These are phyloP conservation scores for Cyrtorhinus lividipennis DNA, from an alignment of 1,140 invertebrate species.

Conservation along the genomic window DNA sequence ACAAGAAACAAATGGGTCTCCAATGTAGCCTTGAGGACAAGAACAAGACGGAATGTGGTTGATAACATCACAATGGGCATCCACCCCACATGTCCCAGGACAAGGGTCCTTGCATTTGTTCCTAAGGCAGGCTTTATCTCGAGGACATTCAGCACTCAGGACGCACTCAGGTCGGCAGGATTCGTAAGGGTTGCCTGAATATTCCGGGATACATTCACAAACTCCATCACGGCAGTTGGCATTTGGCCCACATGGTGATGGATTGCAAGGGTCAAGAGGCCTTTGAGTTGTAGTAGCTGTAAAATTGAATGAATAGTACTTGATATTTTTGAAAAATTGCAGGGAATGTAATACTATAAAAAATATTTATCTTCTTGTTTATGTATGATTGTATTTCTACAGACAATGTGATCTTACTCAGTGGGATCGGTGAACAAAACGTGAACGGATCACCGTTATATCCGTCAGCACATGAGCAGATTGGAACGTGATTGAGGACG, in stretches of 20 bases:
- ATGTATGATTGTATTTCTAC: too few species aligned
- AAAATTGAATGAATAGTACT: too few species aligned
- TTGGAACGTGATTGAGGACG: conserved; percentile 35
- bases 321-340: too few species aligned
- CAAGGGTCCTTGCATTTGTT: conserved; percentile 60
- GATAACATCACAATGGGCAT: conserved; percentile 50
- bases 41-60: conserved; percentile 56
- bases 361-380: too few species aligned
- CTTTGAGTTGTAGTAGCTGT: conserved; percentile 23
- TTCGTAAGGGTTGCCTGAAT: conserved; percentile 46
- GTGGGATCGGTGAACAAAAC: conserved; percentile 31
- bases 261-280: conserved; percentile 36
- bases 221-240: conserved; percentile 37
- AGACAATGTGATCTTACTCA: conserved; percentile 29
- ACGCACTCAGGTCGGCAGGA: conserved; percentile 56
- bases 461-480: conserved; percentile 33
- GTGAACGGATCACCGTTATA: conserved; percentile 40
- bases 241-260: conserved; percentile 55
- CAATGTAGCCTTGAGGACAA: conserved; percentile 46
- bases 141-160: conserved; percentile 47
- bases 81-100: conserved; percentile 52
- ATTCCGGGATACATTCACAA: conserved; percentile 50
- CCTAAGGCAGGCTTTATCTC: conserved; percentile 47
- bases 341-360: too few species aligned
- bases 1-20: conserved; percentile 53